Percentiles rank a stretch among this genome's conserved stretches.
Conservation (phyloP, 2,797 vertebrate genomes). For the Helostoma temminkii region DNA sequence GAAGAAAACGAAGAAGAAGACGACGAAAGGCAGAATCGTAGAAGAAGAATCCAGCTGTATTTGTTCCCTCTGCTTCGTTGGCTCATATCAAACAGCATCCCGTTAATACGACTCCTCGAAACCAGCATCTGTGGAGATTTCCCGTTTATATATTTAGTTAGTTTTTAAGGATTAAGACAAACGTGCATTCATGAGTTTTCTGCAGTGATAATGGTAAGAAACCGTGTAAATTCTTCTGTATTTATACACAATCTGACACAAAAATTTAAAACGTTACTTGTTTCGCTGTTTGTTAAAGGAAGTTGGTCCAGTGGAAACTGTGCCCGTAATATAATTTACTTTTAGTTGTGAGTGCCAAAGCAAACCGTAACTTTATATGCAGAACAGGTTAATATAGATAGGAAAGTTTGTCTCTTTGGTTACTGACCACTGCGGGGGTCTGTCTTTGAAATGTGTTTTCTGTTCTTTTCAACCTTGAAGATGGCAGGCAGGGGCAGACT, state of each 20-base stretch:
- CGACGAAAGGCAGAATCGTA: neutral
- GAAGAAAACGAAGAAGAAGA: slow-evolving; percentile 27
- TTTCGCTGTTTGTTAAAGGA: too few relatives aligned
- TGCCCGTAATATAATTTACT: neutral
- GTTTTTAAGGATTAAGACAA: slow-evolving; percentile 14
- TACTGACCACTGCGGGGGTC: neutral
- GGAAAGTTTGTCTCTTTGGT: neutral
- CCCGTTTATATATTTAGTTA: neutral
- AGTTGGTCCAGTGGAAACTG: neutral
- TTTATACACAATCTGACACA: neutral
- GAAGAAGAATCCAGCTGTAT: slow-evolving; percentile 60
- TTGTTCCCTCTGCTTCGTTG: neutral
- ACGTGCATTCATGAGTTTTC: slow-evolving; percentile 26
- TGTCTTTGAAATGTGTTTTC: neutral
- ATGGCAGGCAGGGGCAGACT: slow-evolving; percentile 73
- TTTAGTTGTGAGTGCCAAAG: neutral
- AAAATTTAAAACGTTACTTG: slow-evolving; percentile 6
- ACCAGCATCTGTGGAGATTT: rapidly evolving
- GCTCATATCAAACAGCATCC: neutral
- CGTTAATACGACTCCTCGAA: neutral
- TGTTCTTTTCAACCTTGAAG: slow-evolving; percentile 49
- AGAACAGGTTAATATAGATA: too few relatives aligned
- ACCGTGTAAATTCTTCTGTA: neutral
- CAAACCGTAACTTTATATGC: neutral
- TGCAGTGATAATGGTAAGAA: slow-evolving; percentile 45